Conservation (phyloP, 2,888 invertebrate species). For the Eurytoma adleriae region DNA sequence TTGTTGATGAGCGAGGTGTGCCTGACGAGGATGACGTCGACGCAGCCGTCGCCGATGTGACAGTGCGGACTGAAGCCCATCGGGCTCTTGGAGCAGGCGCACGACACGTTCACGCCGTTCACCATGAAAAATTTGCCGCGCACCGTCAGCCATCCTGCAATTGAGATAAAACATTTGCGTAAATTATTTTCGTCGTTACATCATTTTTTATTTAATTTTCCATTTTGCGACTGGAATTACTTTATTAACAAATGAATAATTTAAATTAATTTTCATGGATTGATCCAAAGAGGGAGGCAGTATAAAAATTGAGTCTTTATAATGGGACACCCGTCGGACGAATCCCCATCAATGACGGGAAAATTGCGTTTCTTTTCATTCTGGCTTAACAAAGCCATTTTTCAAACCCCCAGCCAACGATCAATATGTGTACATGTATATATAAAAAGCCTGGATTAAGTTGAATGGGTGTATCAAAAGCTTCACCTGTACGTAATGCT, state of each 20-base stretch:
- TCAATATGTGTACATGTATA: neutral
- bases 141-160: constrained; percentile 79
- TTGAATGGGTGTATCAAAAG: too few relatives aligned
- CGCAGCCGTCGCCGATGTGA: constrained; percentile 88
- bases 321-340: too few relatives aligned
- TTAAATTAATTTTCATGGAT: too few relatives aligned
- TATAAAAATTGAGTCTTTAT: too few relatives aligned
- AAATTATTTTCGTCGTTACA: neutral
- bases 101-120: constrained; percentile 86
- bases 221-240: neutral
- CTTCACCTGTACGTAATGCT: too few relatives aligned
- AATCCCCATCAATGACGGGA: neutral
- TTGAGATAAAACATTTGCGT: neutral
- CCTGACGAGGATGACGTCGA: constrained; percentile 85
- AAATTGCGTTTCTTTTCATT: neutral
- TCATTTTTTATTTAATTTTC: neutral
- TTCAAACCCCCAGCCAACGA: neutral
- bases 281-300: too few relatives aligned
- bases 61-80: constrained; percentile 87
- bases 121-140: constrained; percentile 87
- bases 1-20: constrained; percentile 85
- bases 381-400: neutral
- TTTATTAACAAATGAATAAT: too few relatives aligned
- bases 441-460: neutral
- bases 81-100: constrained; percentile 85